A percentile compares a stretch with the other conserved stretches of the same genome.
These are phyloP conservation scores for Cistogaster globosa DNA, from an alignment of 2,888 invertebrate species.

Conservation along the genomic window DNA sequence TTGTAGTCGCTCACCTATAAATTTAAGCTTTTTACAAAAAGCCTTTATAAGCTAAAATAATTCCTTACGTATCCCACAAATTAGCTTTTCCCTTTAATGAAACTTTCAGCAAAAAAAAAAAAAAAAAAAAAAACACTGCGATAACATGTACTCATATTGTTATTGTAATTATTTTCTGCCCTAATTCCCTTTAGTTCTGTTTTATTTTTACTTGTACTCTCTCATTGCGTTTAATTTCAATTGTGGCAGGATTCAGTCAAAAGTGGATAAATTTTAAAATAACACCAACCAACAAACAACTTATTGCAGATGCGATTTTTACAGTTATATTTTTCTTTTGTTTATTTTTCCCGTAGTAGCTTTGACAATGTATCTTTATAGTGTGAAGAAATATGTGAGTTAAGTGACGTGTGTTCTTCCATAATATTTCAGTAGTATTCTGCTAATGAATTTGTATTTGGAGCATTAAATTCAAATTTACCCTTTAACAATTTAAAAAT, in stretches of 20 bases:
- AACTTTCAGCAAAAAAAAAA: conserved; percentile 23
- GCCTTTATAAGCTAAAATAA: conserved; percentile 28
- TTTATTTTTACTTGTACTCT: conserved; percentile 36
- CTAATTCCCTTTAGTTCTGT: conserved; percentile 56
- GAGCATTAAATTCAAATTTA: conserved; percentile 35
- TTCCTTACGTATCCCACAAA: conserved; percentile 58
- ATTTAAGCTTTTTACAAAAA: conserved; percentile 29
- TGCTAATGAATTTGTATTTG: conserved; percentile 40
- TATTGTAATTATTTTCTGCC: conserved; percentile 5
- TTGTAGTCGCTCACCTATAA: conserved; percentile 50
- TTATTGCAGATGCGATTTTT: conserved; percentile 24
- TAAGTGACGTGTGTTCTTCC: conserved; percentile 4
- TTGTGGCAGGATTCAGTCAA: conserved; percentile 61
- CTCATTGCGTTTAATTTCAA: conserved; percentile 60
- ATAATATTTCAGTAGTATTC: conserved; percentile 7
- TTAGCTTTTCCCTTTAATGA: conserved; percentile 62
- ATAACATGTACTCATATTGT: conserved; percentile 18
- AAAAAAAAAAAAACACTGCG: neutral
- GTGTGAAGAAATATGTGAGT: neutral
- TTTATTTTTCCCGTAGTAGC: conserved; percentile 15
- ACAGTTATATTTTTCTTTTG: conserved; percentile 34
- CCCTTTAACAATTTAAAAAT: neutral
- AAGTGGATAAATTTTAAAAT: conserved; percentile 54
- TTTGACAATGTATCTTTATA: conserved; percentile 58
- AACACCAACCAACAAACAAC: conserved; percentile 15